Evolutionary conservation across 2,888 invertebrate genomes (phyloP), one percentile per base, ranked within the genome.

Genomic region (Escarpia spicata): DNA sequence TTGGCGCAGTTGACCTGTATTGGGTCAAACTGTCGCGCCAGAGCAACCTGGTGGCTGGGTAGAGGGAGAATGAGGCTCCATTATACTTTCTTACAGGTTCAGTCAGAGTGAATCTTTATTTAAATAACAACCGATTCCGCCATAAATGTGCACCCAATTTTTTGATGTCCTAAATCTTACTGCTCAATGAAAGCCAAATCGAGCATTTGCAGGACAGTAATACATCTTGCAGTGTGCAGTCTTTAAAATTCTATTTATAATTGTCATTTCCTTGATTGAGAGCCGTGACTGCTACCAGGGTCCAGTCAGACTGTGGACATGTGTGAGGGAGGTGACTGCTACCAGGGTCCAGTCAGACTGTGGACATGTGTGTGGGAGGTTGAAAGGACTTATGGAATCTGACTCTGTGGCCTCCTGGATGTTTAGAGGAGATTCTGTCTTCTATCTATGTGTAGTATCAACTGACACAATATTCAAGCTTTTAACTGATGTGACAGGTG

Each of bases 231-330:
- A 75, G 75, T 26, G n/a, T 75, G 75, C 75, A 15, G 19, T 75
- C n/a, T 75, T 75, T 26, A 75, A 15, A 6, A 75, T 75, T 26
- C 75, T 75, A 75, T 75, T 75, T 75, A 26, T 75, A 75, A 75
- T 3, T 75, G n/a, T 75, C 2, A 75, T 26, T 26, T 75, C 26
- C 19, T 26, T 75, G 75, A 75, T 19, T n/a, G n/a, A 75, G 60
- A 60, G 75, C 26, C 19, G 0, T 26, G 15, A 26, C 75, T 75
- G 6, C 75, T 6, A 75, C 26, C 12, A 52, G 1, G 52, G 52
- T 52, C 75, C 75, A 75, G 75, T 75, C 75, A 75, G 75, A 75
- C 52, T n/a, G n/a, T n/a, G n/a, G n/a, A n/a, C n/a, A n/a, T n/a
- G n/a, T n/a, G n/a, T 26, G 26, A 75, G 60, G 15, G 75, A 6